Base-by-base conservation (phyloP, 2,888 invertebrate species). In the Oscheius sp. region DNA sequence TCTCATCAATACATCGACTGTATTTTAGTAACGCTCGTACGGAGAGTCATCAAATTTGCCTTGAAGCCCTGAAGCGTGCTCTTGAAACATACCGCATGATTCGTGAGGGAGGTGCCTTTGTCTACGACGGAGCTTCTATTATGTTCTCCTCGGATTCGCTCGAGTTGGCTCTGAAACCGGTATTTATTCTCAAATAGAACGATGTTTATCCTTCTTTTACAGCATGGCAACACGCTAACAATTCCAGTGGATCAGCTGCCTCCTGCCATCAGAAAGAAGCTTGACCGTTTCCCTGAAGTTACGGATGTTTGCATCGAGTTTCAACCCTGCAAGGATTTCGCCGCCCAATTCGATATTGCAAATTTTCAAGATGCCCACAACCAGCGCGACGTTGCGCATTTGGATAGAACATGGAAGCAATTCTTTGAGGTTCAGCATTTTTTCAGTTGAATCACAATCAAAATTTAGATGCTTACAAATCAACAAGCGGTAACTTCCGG, bases 381-480 rank as follows among this genome's bases (percentile, higher is more conserved):
- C 13, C 29, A 72, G 7, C 72, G 58, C n/a, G 52, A 76, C 43
- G 56, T 64, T 69, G 66, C 52, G 18, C 55, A 73, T n/a, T 23
- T 61, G 23, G 66, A 75, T 53, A 53, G 69, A 23, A 53, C 52
- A 1, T 58, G 63, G 49, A 64, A 69, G 46, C 68, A 76, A 13
- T 76, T 76, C 45, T 59, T 70, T n/a, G 68, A 73, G 29, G 29
- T 76, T n/a, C n/a, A n/a, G n/a, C n/a, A n/a, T n/a, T n/a, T n/a
- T n/a, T n/a, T n/a, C n/a, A n/a, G n/a, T n/a, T n/a, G n/a, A n/a
- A n/a, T n/a, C n/a, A n/a, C n/a, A n/a, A n/a, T n/a, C n/a, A n/a
- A n/a, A n/a, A n/a, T n/a, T n/a, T n/a, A n/a, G n/a, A n/a, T n/a
- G n/a, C n/a, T n/a, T n/a, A n/a, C n/a, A n/a, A n/a, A n/a, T n/a